Evolutionary conservation across 2,113 vertebrate species (phyloP).

Genomic region (Prunella himalayana): DNA sequence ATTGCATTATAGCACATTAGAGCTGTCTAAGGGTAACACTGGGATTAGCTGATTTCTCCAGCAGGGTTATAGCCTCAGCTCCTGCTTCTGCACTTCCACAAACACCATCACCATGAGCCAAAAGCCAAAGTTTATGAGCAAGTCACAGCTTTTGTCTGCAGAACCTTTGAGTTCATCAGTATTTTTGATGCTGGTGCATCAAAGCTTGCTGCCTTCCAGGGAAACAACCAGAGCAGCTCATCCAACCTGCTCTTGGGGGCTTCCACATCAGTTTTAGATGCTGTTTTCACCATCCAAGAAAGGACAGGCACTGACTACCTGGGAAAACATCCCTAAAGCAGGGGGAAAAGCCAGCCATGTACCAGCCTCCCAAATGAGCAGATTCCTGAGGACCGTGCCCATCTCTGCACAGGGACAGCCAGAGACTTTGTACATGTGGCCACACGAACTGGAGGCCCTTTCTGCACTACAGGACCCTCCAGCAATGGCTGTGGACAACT

Average conservation of each 20-base stretch:
- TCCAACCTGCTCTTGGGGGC: background rate
- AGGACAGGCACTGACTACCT: background rate
- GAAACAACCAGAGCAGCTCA: background rate
- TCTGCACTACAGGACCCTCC: background rate
- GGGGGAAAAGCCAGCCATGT: background rate
- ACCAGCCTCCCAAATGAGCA: background rate
- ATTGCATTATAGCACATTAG: constrained; percentile 31
- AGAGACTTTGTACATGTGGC: background rate
- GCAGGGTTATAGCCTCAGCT: background rate
- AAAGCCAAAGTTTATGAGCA: background rate
- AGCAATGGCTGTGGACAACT: background rate
- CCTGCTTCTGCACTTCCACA: background rate
- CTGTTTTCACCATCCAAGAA: background rate
- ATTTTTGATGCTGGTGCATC: background rate
- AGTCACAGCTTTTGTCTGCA: background rate
- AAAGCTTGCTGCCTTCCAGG: background rate
- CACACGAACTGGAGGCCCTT: background rate
- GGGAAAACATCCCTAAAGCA: background rate
- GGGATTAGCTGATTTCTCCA: background rate
- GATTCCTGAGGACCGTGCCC: background rate
- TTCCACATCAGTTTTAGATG: background rate
- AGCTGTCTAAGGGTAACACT: background rate
- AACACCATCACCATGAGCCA: background rate
- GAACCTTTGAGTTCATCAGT: background rate
- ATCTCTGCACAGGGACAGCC: background rate